phyloP scores from a whole-genome alignment of 2,797 vertebrate species.

The Onychomys torridus region DNA sequence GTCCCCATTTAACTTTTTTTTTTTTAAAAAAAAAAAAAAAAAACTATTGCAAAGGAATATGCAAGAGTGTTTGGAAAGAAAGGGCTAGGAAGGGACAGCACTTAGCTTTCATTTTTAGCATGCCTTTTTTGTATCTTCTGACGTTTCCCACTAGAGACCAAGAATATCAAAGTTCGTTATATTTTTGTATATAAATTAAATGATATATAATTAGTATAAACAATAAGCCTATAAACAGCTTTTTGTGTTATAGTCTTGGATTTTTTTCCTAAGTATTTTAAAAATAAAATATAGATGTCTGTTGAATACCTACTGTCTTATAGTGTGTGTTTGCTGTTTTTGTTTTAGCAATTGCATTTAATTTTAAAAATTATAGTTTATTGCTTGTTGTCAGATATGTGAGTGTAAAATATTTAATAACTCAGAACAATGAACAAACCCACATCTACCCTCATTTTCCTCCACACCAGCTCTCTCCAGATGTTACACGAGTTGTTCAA shows the following conservation, averaged over 20 bases:
- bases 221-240: constrained; percentile 23
- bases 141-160: constrained; percentile 37
- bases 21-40: too few species aligned
- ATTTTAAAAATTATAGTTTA: constrained; percentile 52
- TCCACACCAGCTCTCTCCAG: neutral
- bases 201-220: constrained; percentile 22
- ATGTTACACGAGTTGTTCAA: constrained; percentile 56
- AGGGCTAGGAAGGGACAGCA: neutral
- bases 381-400: constrained; percentile 41
- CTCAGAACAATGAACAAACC: constrained; percentile 19
- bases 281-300: neutral
- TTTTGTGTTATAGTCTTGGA: neutral
- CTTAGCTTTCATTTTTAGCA: constrained; percentile 45
- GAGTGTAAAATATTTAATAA: constrained; percentile 40
- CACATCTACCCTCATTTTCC: neutral
- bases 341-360: constrained; percentile 20
- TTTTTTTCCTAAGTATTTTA: constrained; percentile 13
- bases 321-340: neutral
- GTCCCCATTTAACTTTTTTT: neutral
- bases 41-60: constrained; percentile 19
- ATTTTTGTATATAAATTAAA: constrained; percentile 9
- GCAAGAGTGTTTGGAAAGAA: neutral
- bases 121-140: neutral
- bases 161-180: constrained; percentile 26
- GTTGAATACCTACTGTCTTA: constrained; percentile 27